Evolutionary conservation across 2,797 vertebrate species (phyloP).

Genomic region (Malurus leucopterus): DNA sequence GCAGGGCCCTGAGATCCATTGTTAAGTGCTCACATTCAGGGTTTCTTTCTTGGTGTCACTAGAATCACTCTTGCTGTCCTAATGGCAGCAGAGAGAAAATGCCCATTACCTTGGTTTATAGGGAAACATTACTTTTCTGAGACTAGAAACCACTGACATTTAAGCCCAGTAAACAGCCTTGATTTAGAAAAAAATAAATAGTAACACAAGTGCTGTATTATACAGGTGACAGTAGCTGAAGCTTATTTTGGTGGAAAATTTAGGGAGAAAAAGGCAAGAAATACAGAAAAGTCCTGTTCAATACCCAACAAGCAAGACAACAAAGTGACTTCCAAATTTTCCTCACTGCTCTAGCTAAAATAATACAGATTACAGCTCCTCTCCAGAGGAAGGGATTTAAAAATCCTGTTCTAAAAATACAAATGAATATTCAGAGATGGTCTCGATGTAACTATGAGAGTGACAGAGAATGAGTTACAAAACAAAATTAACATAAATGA

Average conservation of each 20-base stretch:
- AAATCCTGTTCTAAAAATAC: background rate
- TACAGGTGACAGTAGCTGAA: background rate
- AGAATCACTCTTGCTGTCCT: constrained; percentile 8
- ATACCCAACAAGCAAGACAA: background rate
- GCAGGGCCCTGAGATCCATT: background rate
- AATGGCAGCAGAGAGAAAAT: constrained; percentile 13
- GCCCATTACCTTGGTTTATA: background rate
- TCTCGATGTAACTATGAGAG: background rate
- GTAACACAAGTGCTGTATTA: background rate
- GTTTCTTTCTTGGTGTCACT: background rate
- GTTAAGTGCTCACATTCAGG: constrained; percentile 11
- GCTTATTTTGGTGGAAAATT: background rate
- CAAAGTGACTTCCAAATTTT: background rate
- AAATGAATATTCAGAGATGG: background rate
- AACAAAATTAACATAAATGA: background rate
- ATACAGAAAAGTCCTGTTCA: background rate
- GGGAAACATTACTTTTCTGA: background rate
- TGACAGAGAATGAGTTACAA: background rate
- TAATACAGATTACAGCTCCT: background rate
- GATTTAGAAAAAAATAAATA: constrained; percentile 25
- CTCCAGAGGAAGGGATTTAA: background rate
- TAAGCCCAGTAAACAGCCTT: background rate
- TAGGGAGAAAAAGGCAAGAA: background rate
- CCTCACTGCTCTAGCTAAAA: background rate
- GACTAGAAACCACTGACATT: constrained; percentile 17